Percentiles rank a stretch among this genome's conserved stretches.
phyloP scores from a whole-genome alignment of 2,797 vertebrate genomes.

The Cygnus olor region DNA sequence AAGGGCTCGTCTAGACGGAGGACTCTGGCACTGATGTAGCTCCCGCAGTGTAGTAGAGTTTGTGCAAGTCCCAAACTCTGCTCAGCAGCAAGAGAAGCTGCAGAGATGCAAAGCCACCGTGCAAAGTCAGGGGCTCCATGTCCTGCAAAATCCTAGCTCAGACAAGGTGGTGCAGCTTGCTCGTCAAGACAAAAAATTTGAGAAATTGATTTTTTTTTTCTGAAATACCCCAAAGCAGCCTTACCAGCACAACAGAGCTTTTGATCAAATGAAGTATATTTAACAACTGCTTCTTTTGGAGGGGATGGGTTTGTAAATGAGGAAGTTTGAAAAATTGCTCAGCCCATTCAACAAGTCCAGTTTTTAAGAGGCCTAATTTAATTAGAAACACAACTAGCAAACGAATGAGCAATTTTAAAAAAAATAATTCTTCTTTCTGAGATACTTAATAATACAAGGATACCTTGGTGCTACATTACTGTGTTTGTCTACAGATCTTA shows the following conservation, averaged over 20 bases:
- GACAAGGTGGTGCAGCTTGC: not conserved
- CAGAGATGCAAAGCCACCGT: not conserved
- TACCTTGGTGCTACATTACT: not conserved
- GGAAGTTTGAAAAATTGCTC: not conserved
- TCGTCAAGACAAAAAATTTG: not conserved
- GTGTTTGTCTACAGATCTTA: not conserved
- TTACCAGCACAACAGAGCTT: not conserved
- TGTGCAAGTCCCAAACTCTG: not conserved
- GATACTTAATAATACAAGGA: not conserved
- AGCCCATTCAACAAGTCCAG: not conserved
- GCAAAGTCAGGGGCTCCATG: not conserved
- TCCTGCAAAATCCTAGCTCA: not conserved
- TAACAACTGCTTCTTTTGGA: not conserved
- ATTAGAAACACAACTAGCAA: not conserved
- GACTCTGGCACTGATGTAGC: conserved; percentile 22
- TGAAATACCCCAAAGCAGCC: not conserved
- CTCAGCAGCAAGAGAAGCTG: not conserved
- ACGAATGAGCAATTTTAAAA: not conserved
- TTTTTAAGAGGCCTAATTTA: not conserved
- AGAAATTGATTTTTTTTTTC: not conserved
- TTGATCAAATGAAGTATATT: not conserved
- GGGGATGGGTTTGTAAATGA: not conserved
- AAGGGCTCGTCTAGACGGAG: conserved; percentile 53
- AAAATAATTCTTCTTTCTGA: not conserved
- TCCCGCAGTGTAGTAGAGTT: not conserved